Evolutionary conservation across 1,140 invertebrate genomes (phyloP), one percentile per base, ranked within the genome.

Genomic region (Drosophila rufa): DNA sequence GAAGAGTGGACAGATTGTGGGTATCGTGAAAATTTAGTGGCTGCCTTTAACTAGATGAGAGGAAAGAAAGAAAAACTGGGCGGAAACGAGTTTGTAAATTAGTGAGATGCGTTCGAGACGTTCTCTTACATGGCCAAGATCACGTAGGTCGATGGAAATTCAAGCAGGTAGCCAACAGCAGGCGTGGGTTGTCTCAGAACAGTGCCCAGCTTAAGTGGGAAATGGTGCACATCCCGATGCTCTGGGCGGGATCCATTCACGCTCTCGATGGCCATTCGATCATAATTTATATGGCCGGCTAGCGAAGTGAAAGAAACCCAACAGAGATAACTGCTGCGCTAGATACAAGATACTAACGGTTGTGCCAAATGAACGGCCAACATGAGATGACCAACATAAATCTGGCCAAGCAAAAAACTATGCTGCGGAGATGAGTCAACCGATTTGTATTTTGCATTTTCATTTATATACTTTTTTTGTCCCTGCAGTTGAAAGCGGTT

Each of bases 341-440:
- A 71, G 62, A 80, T 55, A 67, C 67, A 45, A 73, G 46, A 47
- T 66, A 64, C 82, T 80, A 87, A 82, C 76, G 67, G 50, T 77
- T 86, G 80, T 83, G 84, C 84, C 76, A 80, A 89, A 86, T 86
- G 73, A 71, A 76, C 70, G 60, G 74, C 40, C 57, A 50, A 15
- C 53, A 75, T 70, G 47, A 75, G 79, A 87, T 87, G 82, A 87
- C 84, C 82, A 87, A 82, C 84, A 85, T 65, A 77, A 61, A 67
- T 38, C 38, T 42, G 40, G 38, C 33, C 42, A 58, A 74, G 64
- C 36, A 47, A 38, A 64, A 68, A 58, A 47, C 45, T 38, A 17
- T 22, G 45, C 48, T 50, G 7, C 43, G 14, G 40, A 75, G 59
- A 69, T 78, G 75, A 78, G 60, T 78, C 75, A 69, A 78, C 62